Percentiles rank a stretch among this genome's conserved stretches.
Conservation (phyloP, 1,140 invertebrate species). For the Meloidogyne hapla region DNA sequence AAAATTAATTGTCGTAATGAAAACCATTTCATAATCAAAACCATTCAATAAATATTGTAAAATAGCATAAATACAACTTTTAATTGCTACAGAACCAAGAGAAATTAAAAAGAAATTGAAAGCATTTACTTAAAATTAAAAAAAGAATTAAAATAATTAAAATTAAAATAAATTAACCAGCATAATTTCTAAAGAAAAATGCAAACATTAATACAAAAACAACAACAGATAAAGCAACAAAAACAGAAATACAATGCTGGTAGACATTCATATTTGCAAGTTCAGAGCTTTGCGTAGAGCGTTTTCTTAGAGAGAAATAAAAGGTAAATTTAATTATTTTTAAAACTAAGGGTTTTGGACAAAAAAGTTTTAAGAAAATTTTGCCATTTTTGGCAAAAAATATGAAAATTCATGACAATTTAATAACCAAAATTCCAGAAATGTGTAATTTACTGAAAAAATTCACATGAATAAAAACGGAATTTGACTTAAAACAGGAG, state of each 20-base stretch:
- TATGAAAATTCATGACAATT: no score
- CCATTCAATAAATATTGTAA: slow-evolving; percentile 39
- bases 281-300: not conserved
- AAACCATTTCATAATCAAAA: not conserved
- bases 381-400: no score
- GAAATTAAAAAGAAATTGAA: slow-evolving; percentile 57
- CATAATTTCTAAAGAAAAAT: slow-evolving; percentile 54
- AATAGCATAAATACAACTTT: slow-evolving; percentile 46
- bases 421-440: no score
- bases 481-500: no score
- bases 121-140: slow-evolving; percentile 47
- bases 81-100: slow-evolving; percentile 44
- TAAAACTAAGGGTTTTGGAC: no score
- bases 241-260: slow-evolving; percentile 37
- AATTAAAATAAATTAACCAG: slow-evolving; percentile 39
- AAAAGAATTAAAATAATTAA: no score
- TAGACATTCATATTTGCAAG: slow-evolving; percentile 30
- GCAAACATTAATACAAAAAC: slow-evolving; percentile 51
- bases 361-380: no score
- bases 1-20: slow-evolving; percentile 24
- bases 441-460: no score
- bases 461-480: no score
- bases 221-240: slow-evolving; percentile 42
- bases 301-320: not conserved
- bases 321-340: no score